A percentile compares a stretch with the other conserved stretches of the same genome.
Conservation (phyloP, 2,113 vertebrate species). For the Chloebia gouldiae region DNA sequence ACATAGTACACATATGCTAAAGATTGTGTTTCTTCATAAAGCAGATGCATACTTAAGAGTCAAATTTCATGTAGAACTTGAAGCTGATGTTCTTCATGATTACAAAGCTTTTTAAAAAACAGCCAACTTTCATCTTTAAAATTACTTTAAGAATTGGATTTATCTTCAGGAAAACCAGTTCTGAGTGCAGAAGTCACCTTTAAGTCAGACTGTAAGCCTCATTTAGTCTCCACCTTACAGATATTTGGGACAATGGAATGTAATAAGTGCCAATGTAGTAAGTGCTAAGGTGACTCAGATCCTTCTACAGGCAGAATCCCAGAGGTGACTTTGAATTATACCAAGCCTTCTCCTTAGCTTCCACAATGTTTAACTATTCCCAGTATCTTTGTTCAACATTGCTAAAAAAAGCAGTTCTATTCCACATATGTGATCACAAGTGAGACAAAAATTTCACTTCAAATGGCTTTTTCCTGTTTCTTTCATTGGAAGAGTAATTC, state of each 20-base stretch:
- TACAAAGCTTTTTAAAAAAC: background rate
- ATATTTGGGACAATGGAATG: background rate
- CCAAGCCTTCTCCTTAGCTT: background rate
- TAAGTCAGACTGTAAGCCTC: background rate
- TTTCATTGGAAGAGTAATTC: background rate
- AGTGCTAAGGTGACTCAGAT: background rate
- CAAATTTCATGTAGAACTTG: background rate
- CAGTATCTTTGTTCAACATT: background rate
- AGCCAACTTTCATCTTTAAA: background rate
- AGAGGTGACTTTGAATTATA: background rate
- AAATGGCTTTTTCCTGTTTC: background rate
- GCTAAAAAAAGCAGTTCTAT: background rate
- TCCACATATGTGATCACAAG: background rate
- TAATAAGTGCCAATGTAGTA: background rate
- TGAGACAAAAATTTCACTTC: background rate
- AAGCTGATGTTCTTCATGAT: background rate
- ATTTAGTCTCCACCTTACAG: background rate
- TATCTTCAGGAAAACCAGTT: background rate
- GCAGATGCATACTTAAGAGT: accelerated
- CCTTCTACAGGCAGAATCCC: background rate
- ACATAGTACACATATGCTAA: background rate
- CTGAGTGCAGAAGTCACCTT: background rate
- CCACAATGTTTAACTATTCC: background rate
- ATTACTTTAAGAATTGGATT: background rate
- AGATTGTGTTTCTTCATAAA: background rate